These are phyloP conservation scores for Tholera decimalis DNA, from an alignment of 2,888 invertebrate species.

Conservation along the genomic window DNA sequence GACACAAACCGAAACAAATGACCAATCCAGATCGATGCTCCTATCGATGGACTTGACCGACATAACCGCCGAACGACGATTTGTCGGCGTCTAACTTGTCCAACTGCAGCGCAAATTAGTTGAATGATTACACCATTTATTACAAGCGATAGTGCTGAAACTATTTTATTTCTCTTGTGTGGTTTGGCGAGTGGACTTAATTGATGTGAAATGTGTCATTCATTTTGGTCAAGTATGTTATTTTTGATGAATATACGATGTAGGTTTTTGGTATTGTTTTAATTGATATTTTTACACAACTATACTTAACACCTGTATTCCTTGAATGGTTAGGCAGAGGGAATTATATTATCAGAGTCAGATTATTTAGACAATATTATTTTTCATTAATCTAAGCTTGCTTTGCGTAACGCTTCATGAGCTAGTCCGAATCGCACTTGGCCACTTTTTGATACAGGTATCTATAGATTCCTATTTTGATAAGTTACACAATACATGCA, in stretches of 20 bases:
- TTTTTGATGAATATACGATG: neutral
- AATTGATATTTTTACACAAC: too few species aligned
- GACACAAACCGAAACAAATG: slow-evolving; percentile 32
- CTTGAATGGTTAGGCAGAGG: too few species aligned
- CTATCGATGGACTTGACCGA: slow-evolving; percentile 28
- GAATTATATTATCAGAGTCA: too few species aligned
- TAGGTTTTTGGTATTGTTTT: too few species aligned
- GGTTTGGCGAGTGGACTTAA: slow-evolving; percentile 39
- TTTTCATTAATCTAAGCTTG: too few species aligned
- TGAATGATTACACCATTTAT: slow-evolving; percentile 42
- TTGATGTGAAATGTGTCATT: slow-evolving; percentile 32
- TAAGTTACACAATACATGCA: neutral
- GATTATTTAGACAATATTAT: too few species aligned
- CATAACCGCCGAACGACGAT: slow-evolving; percentile 33
- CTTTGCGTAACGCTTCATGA: too few species aligned
- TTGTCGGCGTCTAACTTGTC: slow-evolving; percentile 40
- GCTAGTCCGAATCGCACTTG: too few species aligned
- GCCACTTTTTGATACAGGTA: too few species aligned
- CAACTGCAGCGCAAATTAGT: slow-evolving; percentile 34
- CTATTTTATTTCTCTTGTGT: slow-evolving; percentile 51
- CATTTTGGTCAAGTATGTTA: slow-evolving; percentile 10
- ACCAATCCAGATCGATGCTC: slow-evolving; percentile 22
- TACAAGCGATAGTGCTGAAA: slow-evolving; percentile 23
- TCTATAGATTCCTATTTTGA: too few species aligned
- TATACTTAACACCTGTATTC: too few species aligned